Conservation (phyloP, 2,113 vertebrate species). For the Porphyrio hochstetteri region DNA sequence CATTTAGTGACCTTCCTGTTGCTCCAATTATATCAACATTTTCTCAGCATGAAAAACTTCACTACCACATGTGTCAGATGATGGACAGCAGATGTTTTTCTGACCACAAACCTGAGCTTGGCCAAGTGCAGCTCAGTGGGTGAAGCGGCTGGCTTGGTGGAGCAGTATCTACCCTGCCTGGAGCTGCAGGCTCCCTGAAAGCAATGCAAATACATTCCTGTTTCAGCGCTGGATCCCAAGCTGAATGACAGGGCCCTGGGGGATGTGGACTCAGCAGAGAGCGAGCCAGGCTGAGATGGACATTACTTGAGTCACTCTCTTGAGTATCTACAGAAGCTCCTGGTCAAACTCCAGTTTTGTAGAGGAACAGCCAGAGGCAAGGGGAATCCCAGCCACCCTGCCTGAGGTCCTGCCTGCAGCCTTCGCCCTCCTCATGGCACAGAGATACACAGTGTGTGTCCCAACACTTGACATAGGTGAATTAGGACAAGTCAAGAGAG, state of each 20-base stretch:
- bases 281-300: background rate
- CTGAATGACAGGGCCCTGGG: background rate
- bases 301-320: background rate
- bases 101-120: background rate
- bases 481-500: background rate
- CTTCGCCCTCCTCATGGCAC: background rate
- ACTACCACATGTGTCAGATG: background rate
- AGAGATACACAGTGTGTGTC: fast-evolving
- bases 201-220: background rate
- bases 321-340: background rate
- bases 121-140: background rate
- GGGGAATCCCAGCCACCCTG: background rate
- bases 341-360: background rate
- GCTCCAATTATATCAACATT: background rate
- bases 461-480: background rate
- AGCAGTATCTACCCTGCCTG: background rate
- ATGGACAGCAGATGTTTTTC: background rate
- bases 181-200: background rate
- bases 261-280: fast-evolving
- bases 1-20: background rate
- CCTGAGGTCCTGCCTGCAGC: background rate
- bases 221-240: fast-evolving
- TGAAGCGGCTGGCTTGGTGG: background rate
- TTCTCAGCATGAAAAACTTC: background rate
- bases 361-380: background rate